These are phyloP conservation scores for Nomada lathburiana DNA, from an alignment of 2,888 invertebrate species.

Conservation along the genomic window DNA sequence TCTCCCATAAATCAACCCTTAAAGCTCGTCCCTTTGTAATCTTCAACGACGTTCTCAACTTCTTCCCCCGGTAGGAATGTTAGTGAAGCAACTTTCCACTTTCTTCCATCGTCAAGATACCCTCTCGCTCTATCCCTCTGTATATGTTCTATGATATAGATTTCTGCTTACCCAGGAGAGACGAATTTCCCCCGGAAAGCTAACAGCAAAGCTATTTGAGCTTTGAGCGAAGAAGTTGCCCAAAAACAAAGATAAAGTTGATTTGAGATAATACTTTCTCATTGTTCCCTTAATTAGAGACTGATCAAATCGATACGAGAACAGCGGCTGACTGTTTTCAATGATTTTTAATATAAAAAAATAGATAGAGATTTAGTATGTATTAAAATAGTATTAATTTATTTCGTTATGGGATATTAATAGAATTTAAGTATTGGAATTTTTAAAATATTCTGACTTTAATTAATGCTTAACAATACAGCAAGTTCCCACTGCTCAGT, in stretches of 20 bases:
- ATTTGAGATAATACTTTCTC: too few species aligned
- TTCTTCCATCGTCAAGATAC: slow-evolving; percentile 9
- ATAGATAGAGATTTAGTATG: too few species aligned
- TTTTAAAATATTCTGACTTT: too few species aligned
- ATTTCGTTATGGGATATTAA: too few species aligned
- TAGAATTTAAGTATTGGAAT: too few species aligned
- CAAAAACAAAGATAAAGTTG: background rate
- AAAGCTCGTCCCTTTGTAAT: slow-evolving; percentile 65
- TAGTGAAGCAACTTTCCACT: slow-evolving; percentile 34
- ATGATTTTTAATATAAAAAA: too few species aligned
- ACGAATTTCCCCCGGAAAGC: slow-evolving; percentile 60
- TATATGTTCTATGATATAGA: slow-evolving; percentile 44
- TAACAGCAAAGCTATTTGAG: slow-evolving; percentile 71
- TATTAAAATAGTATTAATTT: too few species aligned
- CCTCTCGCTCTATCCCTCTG: background rate
- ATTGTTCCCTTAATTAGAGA: too few species aligned
- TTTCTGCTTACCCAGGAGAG: slow-evolving; percentile 65
- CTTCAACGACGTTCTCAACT: slow-evolving; percentile 61
- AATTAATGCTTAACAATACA: too few species aligned
- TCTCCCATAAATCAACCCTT: slow-evolving; percentile 60
- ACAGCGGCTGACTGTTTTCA: too few species aligned
- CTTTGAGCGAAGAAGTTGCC: background rate
- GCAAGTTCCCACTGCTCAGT: too few species aligned
- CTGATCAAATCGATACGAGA: too few species aligned
- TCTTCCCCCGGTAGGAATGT: slow-evolving; percentile 36